Percentiles rank a stretch among this genome's conserved stretches.
Conservation (phyloP, 1,140 invertebrate genomes). For the Xylocopa sonorina region DNA sequence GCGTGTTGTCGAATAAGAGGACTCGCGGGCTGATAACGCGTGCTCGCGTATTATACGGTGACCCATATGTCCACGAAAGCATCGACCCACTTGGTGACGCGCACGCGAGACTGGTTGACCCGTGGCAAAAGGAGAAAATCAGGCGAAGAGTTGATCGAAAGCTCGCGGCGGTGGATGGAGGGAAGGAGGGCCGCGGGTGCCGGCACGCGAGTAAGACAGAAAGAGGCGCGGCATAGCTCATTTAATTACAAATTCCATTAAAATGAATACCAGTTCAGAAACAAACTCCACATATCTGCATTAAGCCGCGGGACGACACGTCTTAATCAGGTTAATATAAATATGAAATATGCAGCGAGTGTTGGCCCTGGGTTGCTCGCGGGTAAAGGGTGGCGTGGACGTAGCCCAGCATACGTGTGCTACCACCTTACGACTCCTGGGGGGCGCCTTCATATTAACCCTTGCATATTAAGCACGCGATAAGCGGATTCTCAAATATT, state of each 20-base stretch:
- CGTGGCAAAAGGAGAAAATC: background rate
- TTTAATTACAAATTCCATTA: slow-evolving; percentile 82
- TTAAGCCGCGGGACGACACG: slow-evolving; percentile 80
- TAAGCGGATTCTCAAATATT: slow-evolving; percentile 78
- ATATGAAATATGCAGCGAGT: slow-evolving; percentile 82
- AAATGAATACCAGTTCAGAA: slow-evolving; percentile 82
- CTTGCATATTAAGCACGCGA: slow-evolving; percentile 77
- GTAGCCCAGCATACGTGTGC: slow-evolving; percentile 68
- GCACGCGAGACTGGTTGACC: no score
- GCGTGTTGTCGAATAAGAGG: no score
- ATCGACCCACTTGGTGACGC: slow-evolving; percentile 20
- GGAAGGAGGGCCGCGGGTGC: background rate
- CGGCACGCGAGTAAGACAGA: slow-evolving; percentile 55
- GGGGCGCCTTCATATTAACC: slow-evolving; percentile 78
- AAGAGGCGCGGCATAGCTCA: slow-evolving; percentile 75
- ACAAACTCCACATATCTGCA: slow-evolving; percentile 82
- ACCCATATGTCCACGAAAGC: background rate
- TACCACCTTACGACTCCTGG: slow-evolving; percentile 77
- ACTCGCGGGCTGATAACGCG: no score
- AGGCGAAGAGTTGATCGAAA: slow-evolving; percentile 11
- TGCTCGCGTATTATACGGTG: no score
- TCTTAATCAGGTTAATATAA: slow-evolving; percentile 83
- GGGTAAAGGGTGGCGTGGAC: slow-evolving; percentile 70
- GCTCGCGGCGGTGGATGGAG: slow-evolving; percentile 7
- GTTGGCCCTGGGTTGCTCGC: slow-evolving; percentile 72